Evolutionary conservation across 1,140 invertebrate genomes (phyloP).

Genomic region (Penaeus japonicus): DNA sequence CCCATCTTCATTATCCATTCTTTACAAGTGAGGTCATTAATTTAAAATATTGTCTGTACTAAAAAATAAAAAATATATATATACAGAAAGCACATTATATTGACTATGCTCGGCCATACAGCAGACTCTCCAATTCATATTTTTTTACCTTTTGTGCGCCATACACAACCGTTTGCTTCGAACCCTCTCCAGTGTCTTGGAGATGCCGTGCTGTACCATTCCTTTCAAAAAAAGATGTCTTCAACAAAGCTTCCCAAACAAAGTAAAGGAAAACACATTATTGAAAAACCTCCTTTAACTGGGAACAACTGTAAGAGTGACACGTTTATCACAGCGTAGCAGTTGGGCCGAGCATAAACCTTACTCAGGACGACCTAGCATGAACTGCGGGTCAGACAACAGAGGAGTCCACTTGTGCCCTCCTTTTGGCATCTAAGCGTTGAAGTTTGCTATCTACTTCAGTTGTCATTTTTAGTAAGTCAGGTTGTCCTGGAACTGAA

Average conservation of each 20-base stretch:
- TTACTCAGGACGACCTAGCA: conserved; percentile 49
- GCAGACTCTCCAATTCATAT: too few species aligned
- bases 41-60: too few species aligned
- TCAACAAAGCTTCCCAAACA: neutral
- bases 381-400: conserved; percentile 49
- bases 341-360: conserved; percentile 55
- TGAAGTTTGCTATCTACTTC: conserved; percentile 55
- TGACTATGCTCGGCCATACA: too few species aligned
- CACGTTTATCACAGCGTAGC: conserved; percentile 44
- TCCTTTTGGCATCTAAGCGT: conserved; percentile 48
- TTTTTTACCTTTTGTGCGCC: too few species aligned
- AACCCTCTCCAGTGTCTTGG: too few species aligned
- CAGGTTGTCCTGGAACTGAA: conserved; percentile 49
- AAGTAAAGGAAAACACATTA: neutral
- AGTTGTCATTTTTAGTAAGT: conserved; percentile 56
- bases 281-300: neutral
- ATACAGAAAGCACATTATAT: too few species aligned
- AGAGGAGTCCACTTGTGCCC: conserved; percentile 45
- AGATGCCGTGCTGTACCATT: too few species aligned
- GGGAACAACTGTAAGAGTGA: neutral
- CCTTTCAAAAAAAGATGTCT: too few species aligned
- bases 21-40: too few species aligned
- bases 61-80: too few species aligned
- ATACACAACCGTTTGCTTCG: too few species aligned
- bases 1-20: neutral